Conservation (phyloP, 2,797 vertebrate genomes). For the Halcyon chelicuti region DNA sequence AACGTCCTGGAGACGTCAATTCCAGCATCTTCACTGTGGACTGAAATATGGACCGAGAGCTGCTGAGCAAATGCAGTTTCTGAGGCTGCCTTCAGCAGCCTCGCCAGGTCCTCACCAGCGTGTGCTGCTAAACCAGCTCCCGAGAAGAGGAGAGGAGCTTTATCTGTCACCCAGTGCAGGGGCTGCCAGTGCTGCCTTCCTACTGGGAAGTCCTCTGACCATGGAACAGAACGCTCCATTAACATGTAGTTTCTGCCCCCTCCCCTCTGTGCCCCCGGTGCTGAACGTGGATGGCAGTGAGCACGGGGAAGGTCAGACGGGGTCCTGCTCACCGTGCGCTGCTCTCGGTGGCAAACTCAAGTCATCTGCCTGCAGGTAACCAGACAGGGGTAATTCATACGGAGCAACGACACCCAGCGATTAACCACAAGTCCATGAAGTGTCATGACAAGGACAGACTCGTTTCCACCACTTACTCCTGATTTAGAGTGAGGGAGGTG, state of each 20-base stretch:
- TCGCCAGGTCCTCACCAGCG: fast-evolving
- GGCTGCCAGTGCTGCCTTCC: not conserved
- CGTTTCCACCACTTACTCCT: not conserved
- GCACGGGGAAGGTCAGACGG: not conserved
- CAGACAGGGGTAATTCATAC: not conserved
- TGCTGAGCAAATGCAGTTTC: not conserved
- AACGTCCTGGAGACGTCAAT: not conserved
- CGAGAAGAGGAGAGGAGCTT: not conserved
- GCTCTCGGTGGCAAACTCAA: not conserved
- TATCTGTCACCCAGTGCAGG: not conserved
- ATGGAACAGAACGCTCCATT: not conserved
- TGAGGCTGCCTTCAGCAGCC: not conserved
- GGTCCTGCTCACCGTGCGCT: not conserved
- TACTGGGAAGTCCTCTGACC: not conserved
- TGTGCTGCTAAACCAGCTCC: not conserved
- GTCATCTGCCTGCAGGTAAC: not conserved
- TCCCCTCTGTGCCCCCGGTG: too few species aligned
- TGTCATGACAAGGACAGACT: not conserved
- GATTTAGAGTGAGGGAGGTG: not conserved
- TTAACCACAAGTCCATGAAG: not conserved
- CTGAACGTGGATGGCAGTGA: not conserved
- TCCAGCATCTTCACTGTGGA: not conserved
- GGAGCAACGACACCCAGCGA: fast-evolving
- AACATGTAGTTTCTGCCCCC: too few species aligned
- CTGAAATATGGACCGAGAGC: not conserved